These are phyloP conservation scores for Drosophila borborema DNA, from an alignment of 2,888 invertebrate genomes.

Conservation along the genomic window DNA sequence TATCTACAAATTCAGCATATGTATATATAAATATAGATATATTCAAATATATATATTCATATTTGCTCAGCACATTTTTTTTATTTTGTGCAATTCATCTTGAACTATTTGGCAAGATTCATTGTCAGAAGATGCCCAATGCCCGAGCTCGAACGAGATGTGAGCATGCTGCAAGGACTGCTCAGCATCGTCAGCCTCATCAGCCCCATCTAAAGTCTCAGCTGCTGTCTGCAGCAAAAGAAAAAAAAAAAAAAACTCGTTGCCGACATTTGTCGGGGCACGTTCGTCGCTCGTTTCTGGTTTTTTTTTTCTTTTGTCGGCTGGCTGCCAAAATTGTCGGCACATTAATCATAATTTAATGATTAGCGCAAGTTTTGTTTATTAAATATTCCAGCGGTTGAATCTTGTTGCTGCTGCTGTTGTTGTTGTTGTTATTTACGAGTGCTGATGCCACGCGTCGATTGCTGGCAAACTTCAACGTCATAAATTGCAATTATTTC, in stretches of 20 bases:
- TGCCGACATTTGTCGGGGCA: conserved; percentile 36
- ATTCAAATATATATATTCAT: neutral
- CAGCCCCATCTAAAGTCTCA: neutral
- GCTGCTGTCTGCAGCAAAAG: conserved; percentile 15
- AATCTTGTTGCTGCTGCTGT: conserved; percentile 4
- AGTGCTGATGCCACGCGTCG: conserved; percentile 57
- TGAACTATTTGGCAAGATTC: conserved; percentile 8
- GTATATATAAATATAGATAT: neutral
- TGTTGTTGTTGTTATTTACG: conserved; percentile 47
- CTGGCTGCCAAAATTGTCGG: conserved; percentile 66
- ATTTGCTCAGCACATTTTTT: conserved; percentile 4
- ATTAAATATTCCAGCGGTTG: conserved; percentile 57
- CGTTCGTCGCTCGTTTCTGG: conserved; percentile 24
- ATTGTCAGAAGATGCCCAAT: neutral
- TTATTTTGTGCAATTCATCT: conserved; percentile 14
- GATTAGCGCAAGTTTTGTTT: conserved; percentile 80
- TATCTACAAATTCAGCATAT: neutral
- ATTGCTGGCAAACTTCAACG: conserved; percentile 34
- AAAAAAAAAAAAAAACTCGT: neutral
- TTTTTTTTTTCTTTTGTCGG: conserved; percentile 42
- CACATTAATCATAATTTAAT: conserved; percentile 81
- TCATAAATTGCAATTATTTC: conserved; percentile 64
- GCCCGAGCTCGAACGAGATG: neutral
- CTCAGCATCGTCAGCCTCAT: neutral
- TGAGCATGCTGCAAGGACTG: conserved; percentile 11